Percentiles rank a stretch among this genome's conserved stretches.
Conservation (phyloP, 2,113 vertebrate genomes). For the Megalops atlanticus region DNA sequence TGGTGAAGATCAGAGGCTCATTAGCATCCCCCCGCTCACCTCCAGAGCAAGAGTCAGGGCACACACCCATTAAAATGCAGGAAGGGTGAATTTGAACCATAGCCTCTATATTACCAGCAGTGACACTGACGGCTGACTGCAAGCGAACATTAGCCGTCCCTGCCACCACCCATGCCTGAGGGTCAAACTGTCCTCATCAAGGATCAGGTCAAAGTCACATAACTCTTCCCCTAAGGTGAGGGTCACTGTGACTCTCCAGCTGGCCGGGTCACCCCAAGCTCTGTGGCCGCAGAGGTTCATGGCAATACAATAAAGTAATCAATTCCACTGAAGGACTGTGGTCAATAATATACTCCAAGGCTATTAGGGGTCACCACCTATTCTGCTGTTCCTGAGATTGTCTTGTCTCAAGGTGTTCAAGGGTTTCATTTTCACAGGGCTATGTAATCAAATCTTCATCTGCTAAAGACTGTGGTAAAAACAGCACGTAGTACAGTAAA, state of each 20-base stretch:
- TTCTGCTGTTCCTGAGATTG: conserved; percentile 70
- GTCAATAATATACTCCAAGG: conserved; percentile 73
- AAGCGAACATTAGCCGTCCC: conserved; percentile 48
- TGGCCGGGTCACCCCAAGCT: conserved; percentile 69
- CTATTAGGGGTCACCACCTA: conserved; percentile 72
- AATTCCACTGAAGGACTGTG: conserved; percentile 64
- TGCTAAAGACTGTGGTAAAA: conserved; percentile 23
- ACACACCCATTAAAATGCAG: conserved; percentile 47
- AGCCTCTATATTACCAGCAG: conserved; percentile 68
- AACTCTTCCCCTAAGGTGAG: conserved; percentile 76
- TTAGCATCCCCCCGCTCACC: conserved; percentile 52
- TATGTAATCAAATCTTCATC: conserved; percentile 48
- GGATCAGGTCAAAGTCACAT: conserved; percentile 76
- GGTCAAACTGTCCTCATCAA: conserved; percentile 66
- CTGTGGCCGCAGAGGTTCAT: conserved; percentile 70
- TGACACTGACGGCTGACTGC: conserved; percentile 52
- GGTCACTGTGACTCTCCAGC: conserved; percentile 64
- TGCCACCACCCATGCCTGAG: conserved; percentile 51
- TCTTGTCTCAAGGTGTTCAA: conserved; percentile 53
- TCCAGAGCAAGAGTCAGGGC: conserved; percentile 54
- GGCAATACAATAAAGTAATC: conserved; percentile 79
- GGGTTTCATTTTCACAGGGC: conserved; percentile 56
- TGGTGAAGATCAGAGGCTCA: conserved; percentile 65
- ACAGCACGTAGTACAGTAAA: conserved; percentile 36
- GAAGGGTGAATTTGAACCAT: conserved; percentile 45